These are phyloP conservation scores for Ctena decussata DNA, from an alignment of 2,888 invertebrate genomes.

Conservation along the genomic window DNA sequence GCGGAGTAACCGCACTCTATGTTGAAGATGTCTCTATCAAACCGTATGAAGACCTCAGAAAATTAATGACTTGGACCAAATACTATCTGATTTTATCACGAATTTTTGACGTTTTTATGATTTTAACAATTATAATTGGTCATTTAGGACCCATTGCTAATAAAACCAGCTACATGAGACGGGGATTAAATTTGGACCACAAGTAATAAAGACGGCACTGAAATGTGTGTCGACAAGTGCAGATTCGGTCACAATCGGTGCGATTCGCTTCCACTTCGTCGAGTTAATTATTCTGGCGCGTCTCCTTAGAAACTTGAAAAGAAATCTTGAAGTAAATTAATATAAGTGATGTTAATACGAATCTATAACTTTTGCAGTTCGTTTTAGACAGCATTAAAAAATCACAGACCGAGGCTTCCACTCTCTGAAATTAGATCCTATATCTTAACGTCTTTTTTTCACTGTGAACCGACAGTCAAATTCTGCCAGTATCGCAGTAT, in stretches of 20 bases:
- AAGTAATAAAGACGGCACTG: neutral
- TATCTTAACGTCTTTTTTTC: too few relatives aligned
- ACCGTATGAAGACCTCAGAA: slow-evolving; percentile 10
- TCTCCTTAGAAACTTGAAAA: neutral
- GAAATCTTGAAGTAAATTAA: neutral
- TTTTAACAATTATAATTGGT: slow-evolving; percentile 45
- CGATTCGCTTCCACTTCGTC: slow-evolving; percentile 4
- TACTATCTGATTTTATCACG: slow-evolving; percentile 32
- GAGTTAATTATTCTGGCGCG: neutral
- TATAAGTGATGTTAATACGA: too few relatives aligned
- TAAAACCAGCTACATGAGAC: neutral
- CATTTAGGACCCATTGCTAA: neutral
- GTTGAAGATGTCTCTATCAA: neutral
- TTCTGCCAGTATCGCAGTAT: too few relatives aligned
- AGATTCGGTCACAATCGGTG: neutral
- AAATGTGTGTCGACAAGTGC: neutral
- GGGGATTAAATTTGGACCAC: neutral
- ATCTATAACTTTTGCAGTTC: too few relatives aligned
- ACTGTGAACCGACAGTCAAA: too few relatives aligned
- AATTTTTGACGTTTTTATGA: slow-evolving; percentile 51
- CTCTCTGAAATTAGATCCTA: too few relatives aligned
- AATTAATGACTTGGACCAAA: neutral
- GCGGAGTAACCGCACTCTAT: neutral
- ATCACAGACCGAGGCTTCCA: too few relatives aligned
- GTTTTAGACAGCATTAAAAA: too few relatives aligned